These are phyloP conservation scores for Agonopterix arenella DNA, from an alignment of 2,888 invertebrate species.

Conservation along the genomic window DNA sequence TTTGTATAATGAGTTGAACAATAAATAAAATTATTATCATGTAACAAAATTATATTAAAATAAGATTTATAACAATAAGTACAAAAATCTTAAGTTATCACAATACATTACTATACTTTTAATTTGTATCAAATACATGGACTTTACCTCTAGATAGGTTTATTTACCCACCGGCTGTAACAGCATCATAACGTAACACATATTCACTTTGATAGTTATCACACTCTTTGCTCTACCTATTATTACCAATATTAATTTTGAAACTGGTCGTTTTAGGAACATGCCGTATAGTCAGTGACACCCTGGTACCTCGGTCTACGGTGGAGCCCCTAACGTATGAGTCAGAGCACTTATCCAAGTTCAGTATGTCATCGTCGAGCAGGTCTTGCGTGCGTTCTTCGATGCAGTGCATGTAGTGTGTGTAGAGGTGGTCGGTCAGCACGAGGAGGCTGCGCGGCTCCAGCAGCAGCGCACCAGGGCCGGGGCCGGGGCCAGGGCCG, in stretches of 20 bases:
- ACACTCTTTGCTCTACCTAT: constrained; percentile 26
- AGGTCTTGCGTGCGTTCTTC: constrained; percentile 82
- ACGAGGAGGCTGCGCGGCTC: constrained; percentile 93
- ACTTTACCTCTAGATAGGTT: no score
- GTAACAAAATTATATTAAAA: no score
- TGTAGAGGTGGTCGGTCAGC: constrained; percentile 89
- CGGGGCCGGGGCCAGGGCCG: neutral
- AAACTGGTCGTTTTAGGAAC: constrained; percentile 92
- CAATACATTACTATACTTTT: no score
- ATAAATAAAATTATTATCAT: no score
- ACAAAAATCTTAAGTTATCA: no score
- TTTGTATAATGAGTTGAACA: no score
- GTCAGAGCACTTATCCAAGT: constrained; percentile 79
- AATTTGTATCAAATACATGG: no score
- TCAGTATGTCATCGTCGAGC: constrained; percentile 77
- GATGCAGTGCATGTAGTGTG: constrained; percentile 91
- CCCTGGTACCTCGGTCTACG: constrained; percentile 81
- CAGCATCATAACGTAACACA: no score
- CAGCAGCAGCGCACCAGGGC: constrained; percentile 79
- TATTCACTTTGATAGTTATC: no score
- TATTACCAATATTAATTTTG: constrained; percentile 79
- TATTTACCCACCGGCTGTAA: neutral
- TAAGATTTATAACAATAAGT: no score
- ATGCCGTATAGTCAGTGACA: constrained; percentile 95
- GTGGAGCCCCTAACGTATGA: constrained; percentile 65